Conservation (phyloP, 2,797 vertebrate genomes). For the Apogon hyalosoma region DNA sequence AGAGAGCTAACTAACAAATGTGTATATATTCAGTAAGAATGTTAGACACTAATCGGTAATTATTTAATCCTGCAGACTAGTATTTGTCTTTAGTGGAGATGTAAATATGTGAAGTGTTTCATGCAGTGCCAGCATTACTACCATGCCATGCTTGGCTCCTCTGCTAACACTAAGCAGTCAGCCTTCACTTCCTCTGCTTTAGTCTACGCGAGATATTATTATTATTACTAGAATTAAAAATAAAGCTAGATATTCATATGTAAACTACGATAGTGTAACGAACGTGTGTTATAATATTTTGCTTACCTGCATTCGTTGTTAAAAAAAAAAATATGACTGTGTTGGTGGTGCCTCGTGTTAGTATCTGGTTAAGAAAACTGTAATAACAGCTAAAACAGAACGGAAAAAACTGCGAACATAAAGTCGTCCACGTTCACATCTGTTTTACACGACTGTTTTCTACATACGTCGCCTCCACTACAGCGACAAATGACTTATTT, state of each 20-base stretch:
- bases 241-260: neutral
- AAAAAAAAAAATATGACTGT: no score
- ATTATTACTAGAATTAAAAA: no score
- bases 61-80: no score
- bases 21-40: neutral
- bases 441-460: conserved; percentile 12
- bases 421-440: neutral
- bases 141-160: conserved; percentile 9
- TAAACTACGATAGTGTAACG: neutral
- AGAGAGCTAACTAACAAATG: neutral
- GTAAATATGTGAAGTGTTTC: neutral
- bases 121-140: neutral
- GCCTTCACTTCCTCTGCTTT: neutral
- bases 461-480: conserved; percentile 12
- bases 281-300: neutral
- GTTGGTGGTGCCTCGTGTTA: conserved; percentile 39
- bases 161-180: neutral
- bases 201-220: neutral
- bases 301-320: no score
- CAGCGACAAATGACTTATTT: conserved; percentile 7
- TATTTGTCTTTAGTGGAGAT: neutral
- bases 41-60: neutral
- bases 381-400: neutral
- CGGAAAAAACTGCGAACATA: neutral
- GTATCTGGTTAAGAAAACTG: conserved; percentile 3